A percentile compares a stretch with the other conserved stretches of the same genome.
Evolutionary conservation across 2,888 invertebrate species (phyloP).

Genomic region (Harpagoxenus sublaevis): DNA sequence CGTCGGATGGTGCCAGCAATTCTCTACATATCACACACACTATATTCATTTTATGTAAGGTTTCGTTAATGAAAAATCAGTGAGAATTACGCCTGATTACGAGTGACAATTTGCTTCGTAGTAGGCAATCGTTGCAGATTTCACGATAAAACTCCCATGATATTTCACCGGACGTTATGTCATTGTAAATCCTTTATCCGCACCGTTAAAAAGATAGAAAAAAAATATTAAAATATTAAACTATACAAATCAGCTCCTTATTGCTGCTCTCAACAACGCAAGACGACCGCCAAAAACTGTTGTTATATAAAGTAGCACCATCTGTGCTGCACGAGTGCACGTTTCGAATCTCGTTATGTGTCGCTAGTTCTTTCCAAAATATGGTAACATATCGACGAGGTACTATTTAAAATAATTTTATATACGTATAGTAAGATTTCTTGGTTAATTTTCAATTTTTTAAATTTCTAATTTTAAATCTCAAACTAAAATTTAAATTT

Average conservation of each 20-base stretch:
- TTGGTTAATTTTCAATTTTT: no score
- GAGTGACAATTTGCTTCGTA: neutral
- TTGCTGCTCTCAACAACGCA: no score
- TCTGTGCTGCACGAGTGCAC: neutral
- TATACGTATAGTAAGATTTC: no score
- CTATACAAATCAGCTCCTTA: neutral
- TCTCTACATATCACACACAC: slow-evolving; percentile 80
- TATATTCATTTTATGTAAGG: slow-evolving; percentile 75
- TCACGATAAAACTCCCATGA: neutral
- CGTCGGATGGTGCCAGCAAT: slow-evolving; percentile 72
- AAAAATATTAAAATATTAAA: neutral
- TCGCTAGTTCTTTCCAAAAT: neutral
- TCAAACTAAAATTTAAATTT: no score
- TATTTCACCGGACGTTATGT: neutral
- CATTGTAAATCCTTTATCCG: no score
- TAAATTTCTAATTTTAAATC: no score
- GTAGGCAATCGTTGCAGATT: neutral
- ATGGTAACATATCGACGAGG: slow-evolving; percentile 1
- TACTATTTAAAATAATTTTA: no score
- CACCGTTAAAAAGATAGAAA: neutral
- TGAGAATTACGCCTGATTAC: neutral
- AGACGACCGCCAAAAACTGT: neutral
- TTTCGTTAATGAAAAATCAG: neutral
- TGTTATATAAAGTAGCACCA: neutral
- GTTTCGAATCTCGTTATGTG: no score